A percentile compares a stretch with the other conserved stretches of the same genome.
Conservation (phyloP, 2,888 invertebrate species). For the Ophion ellenae region DNA sequence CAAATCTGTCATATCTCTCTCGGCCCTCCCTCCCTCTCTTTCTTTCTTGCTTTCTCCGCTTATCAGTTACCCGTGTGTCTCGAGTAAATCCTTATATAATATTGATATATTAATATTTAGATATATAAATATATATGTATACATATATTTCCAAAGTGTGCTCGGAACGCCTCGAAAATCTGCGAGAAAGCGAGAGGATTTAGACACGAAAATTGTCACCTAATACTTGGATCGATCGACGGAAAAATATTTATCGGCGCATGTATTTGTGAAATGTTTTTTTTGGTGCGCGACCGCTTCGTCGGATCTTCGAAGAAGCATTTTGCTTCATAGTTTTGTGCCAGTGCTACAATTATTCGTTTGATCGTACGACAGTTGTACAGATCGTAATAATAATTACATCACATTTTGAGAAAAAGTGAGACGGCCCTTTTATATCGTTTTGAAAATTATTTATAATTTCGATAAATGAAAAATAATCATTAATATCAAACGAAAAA, state of each 20-base stretch:
- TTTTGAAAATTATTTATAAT: too few relatives aligned
- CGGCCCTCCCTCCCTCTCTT: constrained; percentile 2
- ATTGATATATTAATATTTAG: background rate
- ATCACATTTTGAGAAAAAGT: too few relatives aligned
- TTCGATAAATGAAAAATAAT: too few relatives aligned
- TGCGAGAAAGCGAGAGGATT: background rate
- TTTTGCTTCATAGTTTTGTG: too few relatives aligned
- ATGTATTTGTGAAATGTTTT: background rate
- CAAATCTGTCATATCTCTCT: constrained; percentile 20
- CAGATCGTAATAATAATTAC: too few relatives aligned
- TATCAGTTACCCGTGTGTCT: background rate
- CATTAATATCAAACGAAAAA: too few relatives aligned
- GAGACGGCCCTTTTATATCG: too few relatives aligned
- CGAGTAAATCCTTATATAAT: background rate
- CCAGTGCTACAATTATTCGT: background rate
- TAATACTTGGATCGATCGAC: background rate
- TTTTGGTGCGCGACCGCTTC: background rate
- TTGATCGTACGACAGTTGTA: background rate
- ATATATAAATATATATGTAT: background rate
- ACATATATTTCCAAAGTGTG: background rate
- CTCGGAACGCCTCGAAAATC: constrained; percentile 11
- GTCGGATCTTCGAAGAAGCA: background rate
- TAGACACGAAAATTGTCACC: background rate
- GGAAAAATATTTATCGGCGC: background rate
- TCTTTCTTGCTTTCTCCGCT: constrained; percentile 5